phyloP scores from a whole-genome alignment of 53 echinoderm and acorn worm species.

The Pentamera pediparva region DNA sequence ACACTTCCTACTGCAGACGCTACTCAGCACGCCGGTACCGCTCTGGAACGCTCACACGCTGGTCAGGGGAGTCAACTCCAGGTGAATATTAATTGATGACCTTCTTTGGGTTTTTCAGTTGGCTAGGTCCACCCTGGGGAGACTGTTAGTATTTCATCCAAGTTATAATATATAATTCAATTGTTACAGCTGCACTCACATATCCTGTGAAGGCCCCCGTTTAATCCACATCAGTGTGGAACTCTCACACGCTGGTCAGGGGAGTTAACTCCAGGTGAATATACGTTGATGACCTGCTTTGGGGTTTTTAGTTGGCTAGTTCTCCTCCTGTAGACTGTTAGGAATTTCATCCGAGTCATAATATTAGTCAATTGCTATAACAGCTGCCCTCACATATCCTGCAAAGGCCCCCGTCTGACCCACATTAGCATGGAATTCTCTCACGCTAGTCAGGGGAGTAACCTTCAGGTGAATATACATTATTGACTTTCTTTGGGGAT shows the following conservation, averaged over 20 bases:
- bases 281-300: neutral
- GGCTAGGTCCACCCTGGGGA: too few species aligned
- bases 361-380: too few species aligned
- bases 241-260: constrained; percentile 80
- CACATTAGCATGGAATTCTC: constrained; percentile 96
- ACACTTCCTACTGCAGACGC: constrained; percentile 76
- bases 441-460: constrained; percentile 82
- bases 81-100: constrained; percentile 35
- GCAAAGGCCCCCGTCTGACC: too few species aligned
- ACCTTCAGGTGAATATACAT: constrained; percentile 63
- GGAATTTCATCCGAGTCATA: too few species aligned
- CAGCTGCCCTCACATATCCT: too few species aligned
- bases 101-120: too few species aligned
- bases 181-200: neutral
- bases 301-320: too few species aligned
- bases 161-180: neutral
- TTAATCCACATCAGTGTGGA: constrained; percentile 98
- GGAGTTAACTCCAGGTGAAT: constrained; percentile 81
- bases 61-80: constrained; percentile 84
- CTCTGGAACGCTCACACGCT: constrained; percentile 88
- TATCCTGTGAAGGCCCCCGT: too few species aligned
- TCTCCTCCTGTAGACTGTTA: too few species aligned
- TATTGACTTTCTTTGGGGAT: too few species aligned
- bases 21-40: constrained; percentile 72
- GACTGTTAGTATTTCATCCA: too few species aligned